Base-by-base conservation (phyloP, 2,797 vertebrate species). In the Odontamblyopus rebecca region DNA sequence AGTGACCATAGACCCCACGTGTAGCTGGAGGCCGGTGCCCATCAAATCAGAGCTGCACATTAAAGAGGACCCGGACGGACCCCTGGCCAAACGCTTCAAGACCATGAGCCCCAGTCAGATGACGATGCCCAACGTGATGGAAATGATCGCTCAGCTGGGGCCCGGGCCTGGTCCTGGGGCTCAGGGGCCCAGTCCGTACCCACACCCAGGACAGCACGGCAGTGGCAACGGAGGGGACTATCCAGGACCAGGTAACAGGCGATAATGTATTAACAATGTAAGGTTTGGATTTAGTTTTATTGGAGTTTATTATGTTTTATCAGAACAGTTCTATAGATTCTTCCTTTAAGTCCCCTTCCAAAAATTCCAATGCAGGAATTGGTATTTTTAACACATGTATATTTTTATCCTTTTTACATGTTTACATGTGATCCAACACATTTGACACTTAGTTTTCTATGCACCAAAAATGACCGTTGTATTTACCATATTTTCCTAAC, bases 101-200 rank as follows among this genome's bases (percentile, higher is more conserved):
- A 99, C 95, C 23, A 99, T 97, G 95, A 99, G 97, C 80, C 97
- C 97, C 84, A 98, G 97, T 89, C 97, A 99, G 93, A 99, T 98
- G 97, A 97, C 96, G 89, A 96, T 99, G 97, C 97, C 97, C 81
- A 98, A 98, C 0, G 97, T 98, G 77, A 96, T 97, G 96, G 97
- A 99, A 75, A 98, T 98, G 97, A 99, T 99, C 41, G 96, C 97
- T 54, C 97, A 96, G 75, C 93, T 99, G 70, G 97, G 97, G 71
- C 97, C 97, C 41, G 96, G 96, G 23, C 96, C 95, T 0, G 96
- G 96, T 26, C 95, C 86, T 0, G 85, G 84, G 63, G 61, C 0
- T 8, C 95, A 94, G 0, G 96, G 96, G 18, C 97, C 97, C 0
- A 96, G 95, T 72, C 96, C 96, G 2, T 99, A 99, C 82, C 95